Evolutionary conservation across 2,797 vertebrate species (phyloP).

Genomic region (Arctocebus calabarensis): DNA sequence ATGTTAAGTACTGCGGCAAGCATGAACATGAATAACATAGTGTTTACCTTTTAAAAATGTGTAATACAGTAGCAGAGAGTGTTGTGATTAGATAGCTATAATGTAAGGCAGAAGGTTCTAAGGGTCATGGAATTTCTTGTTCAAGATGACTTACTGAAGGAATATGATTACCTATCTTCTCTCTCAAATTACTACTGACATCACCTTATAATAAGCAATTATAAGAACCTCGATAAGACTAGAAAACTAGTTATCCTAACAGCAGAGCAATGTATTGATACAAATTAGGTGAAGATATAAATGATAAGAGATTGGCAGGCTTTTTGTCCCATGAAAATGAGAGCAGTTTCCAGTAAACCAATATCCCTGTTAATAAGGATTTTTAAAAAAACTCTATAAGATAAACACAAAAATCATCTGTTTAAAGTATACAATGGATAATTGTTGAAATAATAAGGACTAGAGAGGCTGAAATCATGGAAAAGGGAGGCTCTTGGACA

Average conservation of each 20-base stretch:
- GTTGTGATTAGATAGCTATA: neutral
- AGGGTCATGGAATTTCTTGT: neutral
- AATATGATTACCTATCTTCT: neutral
- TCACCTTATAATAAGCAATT: neutral
- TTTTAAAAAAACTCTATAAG: neutral
- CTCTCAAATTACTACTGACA: neutral
- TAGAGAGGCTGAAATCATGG: neutral
- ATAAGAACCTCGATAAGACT: neutral
- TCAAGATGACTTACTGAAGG: neutral
- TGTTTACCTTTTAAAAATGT: neutral
- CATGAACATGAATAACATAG: neutral
- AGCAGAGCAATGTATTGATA: neutral
- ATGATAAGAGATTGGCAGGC: neutral
- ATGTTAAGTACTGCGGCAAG: neutral
- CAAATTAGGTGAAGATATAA: constrained; percentile 1
- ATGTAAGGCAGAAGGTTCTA: neutral
- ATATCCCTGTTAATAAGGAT: neutral
- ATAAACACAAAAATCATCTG: neutral
- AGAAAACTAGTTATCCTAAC: neutral
- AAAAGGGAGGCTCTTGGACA: neutral
- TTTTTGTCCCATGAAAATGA: constrained; percentile 12
- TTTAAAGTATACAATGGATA: neutral
- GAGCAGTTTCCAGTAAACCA: constrained; percentile 2
- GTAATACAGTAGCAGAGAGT: neutral
- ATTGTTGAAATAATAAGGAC: neutral